Evolutionary conservation across 2,113 vertebrate genomes (phyloP), one percentile per base, ranked within the genome.

Genomic region (Phalacrocorax brasilianus): DNA sequence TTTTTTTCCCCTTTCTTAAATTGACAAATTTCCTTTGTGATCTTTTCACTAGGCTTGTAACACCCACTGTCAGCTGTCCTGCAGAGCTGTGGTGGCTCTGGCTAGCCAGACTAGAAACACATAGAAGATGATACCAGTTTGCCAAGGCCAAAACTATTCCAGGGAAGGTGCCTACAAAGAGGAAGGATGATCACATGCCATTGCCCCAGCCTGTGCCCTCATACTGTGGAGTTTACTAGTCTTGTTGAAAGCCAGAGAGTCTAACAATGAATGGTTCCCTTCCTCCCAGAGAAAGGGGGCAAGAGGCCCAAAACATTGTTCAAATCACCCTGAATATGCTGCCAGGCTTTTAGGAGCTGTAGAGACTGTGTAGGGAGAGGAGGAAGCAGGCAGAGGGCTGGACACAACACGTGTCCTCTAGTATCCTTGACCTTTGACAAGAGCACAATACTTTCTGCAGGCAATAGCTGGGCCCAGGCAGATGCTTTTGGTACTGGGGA

Each of bases 11-110:
- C 4, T 53, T 63, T 88, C 67, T 50, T 28, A 44, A 78, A 55
- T 1, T 15, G 28, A 58, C 3, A 33, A 1, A 49, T 44, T 59
- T 70, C 18, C 2, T 3, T 17, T 80, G 24, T 1, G 1, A 42
- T 58, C 42, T 85, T 65, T 80, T 76, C 22, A n/a, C 35, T 45
- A n/a, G 62, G 33, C 23, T 89, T 72, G 44, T 44, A 77, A 53
- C 30, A 62, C 2, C 12, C 7, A 11, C 35, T 65, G 32, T 50
- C 61, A 75, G 65, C 61, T 71, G 23, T 15, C 52, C n/a, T 33
- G 28, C 63, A 55, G 40, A 42, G 58, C 68, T 74, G 27, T 33
- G 12, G 24, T 63, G 73, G 72, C 59, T 88, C 66, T 88, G 53
- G 44, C 68, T 70, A 58, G 24, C 63, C 38, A 63, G 68, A 71